Conservation (phyloP, 2,797 vertebrate genomes). For the Thaleichthys pacificus region DNA sequence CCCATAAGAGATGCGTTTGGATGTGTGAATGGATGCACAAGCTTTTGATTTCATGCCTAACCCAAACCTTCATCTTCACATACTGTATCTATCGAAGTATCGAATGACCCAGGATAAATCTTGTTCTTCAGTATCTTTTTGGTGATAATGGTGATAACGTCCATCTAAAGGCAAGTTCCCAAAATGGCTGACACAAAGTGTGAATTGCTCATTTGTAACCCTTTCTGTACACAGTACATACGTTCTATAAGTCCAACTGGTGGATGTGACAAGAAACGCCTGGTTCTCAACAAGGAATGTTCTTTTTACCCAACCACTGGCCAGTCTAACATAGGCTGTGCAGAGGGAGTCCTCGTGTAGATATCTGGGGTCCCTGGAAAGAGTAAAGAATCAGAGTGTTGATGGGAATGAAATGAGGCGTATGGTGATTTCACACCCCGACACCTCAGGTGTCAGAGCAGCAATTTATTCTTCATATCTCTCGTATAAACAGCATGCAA, state of each 20-base stretch:
- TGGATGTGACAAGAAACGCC: background rate
- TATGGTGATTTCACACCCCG: conserved; percentile 5
- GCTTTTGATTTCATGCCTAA: too few relatives aligned
- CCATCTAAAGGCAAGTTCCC: too few relatives aligned
- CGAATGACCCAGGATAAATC: too few relatives aligned
- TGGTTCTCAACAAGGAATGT: background rate
- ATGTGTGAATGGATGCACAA: too few relatives aligned
- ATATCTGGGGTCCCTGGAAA: background rate
- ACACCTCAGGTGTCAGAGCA: background rate
- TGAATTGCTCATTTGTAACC: too few relatives aligned
- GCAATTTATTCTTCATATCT: background rate
- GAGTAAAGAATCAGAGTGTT: background rate
- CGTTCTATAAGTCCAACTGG: background rate
- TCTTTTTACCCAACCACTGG: background rate
- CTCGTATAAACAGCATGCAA: background rate
- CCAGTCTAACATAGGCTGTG: background rate
- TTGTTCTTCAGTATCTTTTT: too few relatives aligned
- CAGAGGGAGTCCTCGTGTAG: background rate
- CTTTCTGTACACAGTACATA: too few relatives aligned
- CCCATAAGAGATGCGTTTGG: too few relatives aligned
- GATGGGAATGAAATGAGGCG: background rate
- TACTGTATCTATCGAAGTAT: too few relatives aligned
- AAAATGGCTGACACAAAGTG: too few relatives aligned
- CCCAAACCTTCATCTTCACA: too few relatives aligned
- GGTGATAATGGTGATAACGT: too few relatives aligned